Percentiles rank a stretch among this genome's conserved stretches.
phyloP scores from a whole-genome alignment of 2,797 vertebrate genomes.

The Allochrocebus solatus region DNA sequence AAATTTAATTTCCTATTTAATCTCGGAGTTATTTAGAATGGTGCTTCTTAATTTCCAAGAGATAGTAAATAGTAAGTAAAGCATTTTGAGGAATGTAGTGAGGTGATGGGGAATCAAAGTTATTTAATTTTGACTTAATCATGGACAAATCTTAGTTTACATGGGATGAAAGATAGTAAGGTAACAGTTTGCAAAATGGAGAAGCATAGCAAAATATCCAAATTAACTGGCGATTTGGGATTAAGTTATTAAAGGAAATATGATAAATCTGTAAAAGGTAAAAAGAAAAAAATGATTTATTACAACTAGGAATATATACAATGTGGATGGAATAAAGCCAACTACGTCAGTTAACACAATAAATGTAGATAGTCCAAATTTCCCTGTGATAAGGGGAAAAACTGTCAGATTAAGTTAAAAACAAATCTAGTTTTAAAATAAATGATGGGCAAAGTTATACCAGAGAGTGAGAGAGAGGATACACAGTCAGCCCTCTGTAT shows the following conservation, averaged over 20 bases:
- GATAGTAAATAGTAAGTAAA: conserved; percentile 23
- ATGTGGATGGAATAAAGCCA: neutral
- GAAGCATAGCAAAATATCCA: neutral
- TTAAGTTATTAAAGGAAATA: neutral
- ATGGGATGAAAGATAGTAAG: neutral
- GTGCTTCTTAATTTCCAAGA: conserved; percentile 8
- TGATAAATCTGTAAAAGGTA: neutral
- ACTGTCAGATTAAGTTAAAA: neutral
- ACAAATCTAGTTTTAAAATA: conserved; percentile 7
- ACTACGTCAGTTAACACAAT: neutral
- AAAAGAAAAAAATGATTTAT: neutral
- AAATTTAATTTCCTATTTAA: neutral
- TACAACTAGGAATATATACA: neutral
- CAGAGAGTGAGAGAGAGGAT: neutral
- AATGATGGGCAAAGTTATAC: neutral
- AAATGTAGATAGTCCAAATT: neutral
- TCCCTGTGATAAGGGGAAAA: neutral
- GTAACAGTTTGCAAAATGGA: neutral
- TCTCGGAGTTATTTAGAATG: neutral
- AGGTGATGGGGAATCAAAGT: neutral
- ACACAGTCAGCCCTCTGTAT: neutral
- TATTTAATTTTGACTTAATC: neutral
- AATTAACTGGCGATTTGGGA: neutral
- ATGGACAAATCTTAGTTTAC: neutral
- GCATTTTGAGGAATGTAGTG: neutral